Base-by-base conservation (phyloP, 2,113 vertebrate genomes). In the Siniperca knerii region DNA sequence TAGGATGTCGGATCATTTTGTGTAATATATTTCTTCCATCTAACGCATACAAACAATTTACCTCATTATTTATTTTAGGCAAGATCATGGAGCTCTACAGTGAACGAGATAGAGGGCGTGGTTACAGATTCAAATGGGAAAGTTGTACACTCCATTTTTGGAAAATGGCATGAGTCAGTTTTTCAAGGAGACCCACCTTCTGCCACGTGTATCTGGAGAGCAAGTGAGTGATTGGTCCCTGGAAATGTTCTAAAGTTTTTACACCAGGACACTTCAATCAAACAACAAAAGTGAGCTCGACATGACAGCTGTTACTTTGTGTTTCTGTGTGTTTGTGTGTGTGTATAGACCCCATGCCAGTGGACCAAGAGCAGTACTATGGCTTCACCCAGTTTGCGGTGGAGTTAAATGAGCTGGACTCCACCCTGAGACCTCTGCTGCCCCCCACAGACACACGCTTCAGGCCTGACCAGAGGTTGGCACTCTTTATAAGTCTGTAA, bases 331-430 rank as follows among this genome's bases (percentile, higher is more conserved):
- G 40, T 62, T 9, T 54, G 61, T 87, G n/a, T 77, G 13, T 86
- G 85, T 82, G 80, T 95, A 64, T 84, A 99, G 98, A 98, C 92
- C 93, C 97, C 0, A 97, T 98, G 97, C 97, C 97, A 11, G 96
- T 94, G 83, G 95, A 96, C 82, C 94, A 96, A n/a, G 96, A 98
- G 44, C 96, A 97, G 77, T 99, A 97, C 94, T 99, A 98, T 16
- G 97, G 98, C 89, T 99, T 99, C 94, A 99, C 98, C 37, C 96
- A 97, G 48, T 98, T 98, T 95, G 97, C 98, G 1, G 92, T 99
- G 84, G 97, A 98, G 92, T 92, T 99, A 90, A 99, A 99, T 92
- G 98, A 99, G 90, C 87, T 99, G 91, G 96, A 97, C 7, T 83
- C 94, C 2, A 92, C 91, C 10, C 93, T 94, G 42, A 96, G 90